Conservation (phyloP, 1,140 invertebrate species). For the Drosophila obscura region DNA sequence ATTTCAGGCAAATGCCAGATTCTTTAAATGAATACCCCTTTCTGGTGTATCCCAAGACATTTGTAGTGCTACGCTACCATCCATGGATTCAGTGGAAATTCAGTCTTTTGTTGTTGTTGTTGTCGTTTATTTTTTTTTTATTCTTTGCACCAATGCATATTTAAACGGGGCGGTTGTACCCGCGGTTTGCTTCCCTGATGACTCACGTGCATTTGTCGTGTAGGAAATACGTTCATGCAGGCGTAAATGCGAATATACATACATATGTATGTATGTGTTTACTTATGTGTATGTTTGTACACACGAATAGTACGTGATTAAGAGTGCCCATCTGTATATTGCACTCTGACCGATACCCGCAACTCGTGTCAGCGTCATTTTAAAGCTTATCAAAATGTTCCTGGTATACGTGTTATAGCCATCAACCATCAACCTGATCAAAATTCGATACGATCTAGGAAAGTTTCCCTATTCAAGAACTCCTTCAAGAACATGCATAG, state of each 20-base stretch:
- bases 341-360: constrained; percentile 27
- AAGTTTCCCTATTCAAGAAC: too few species aligned
- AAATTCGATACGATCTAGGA: too few species aligned
- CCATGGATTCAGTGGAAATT: constrained; percentile 40
- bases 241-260: constrained; percentile 2
- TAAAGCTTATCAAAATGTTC: too few species aligned
- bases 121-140: too few species aligned
- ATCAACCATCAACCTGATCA: too few species aligned
- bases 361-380: too few species aligned
- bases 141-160: constrained; percentile 46
- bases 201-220: constrained; percentile 46
- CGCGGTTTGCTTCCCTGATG: constrained; percentile 46
- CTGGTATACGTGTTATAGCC: too few species aligned
- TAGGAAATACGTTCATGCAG: constrained; percentile 14
- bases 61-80: constrained; percentile 14
- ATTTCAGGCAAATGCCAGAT: too few species aligned
- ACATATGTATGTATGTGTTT: constrained; percentile 20
- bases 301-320: constrained; percentile 15
- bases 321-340: constrained; percentile 26
- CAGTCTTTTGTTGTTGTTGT: not conserved
- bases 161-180: constrained; percentile 41
- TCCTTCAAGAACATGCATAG: too few species aligned
- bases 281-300: constrained; percentile 15
- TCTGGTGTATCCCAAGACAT: too few species aligned
- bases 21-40: too few species aligned